phyloP scores from a whole-genome alignment of 1,140 invertebrate genomes.

The Caenorhabditis inopinata region DNA sequence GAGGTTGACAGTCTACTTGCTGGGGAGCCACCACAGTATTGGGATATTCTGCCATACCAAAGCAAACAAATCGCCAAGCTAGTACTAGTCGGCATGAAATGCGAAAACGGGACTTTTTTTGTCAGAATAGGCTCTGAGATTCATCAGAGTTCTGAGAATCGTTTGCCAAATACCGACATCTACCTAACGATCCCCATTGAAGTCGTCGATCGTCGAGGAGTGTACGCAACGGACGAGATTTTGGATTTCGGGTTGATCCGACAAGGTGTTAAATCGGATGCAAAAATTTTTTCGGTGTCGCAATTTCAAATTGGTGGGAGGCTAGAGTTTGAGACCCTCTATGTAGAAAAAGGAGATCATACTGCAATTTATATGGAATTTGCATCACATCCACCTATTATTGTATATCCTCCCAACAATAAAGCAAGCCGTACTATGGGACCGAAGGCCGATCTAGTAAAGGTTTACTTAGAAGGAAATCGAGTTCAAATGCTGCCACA shows the following conservation, averaged over 20 bases:
- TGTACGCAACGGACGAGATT: constrained; percentile 77
- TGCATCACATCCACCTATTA: constrained; percentile 43
- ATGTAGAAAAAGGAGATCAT: constrained; percentile 44
- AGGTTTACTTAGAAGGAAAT: constrained; percentile 39
- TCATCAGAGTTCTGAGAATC: not conserved
- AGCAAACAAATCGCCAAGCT: constrained; percentile 74
- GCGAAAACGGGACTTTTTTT: constrained; percentile 36
- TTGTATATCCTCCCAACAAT: constrained; percentile 35
- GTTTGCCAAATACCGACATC: constrained; percentile 53
- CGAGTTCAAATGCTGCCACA: constrained; percentile 19
- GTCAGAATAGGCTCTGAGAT: constrained; percentile 22
- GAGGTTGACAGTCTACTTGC: constrained; percentile 22
- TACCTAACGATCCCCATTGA: constrained; percentile 85
- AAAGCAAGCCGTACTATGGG: constrained; percentile 4
- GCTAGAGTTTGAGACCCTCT: constrained; percentile 42
- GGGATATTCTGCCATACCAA: constrained; percentile 76
- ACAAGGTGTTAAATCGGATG: constrained; percentile 34
- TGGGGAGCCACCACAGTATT: constrained; percentile 39
- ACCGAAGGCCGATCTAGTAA: constrained; percentile 37
- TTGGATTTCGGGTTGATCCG: constrained; percentile 80
- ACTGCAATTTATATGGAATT: constrained; percentile 49
- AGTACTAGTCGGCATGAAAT: constrained; percentile 71
- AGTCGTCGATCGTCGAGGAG: constrained; percentile 75
- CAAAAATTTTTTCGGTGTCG: constrained; percentile 33
- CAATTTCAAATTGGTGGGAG: constrained; percentile 36